Conservation (phyloP, 1,140 invertebrate species). For the Bombus soroeensis region DNA sequence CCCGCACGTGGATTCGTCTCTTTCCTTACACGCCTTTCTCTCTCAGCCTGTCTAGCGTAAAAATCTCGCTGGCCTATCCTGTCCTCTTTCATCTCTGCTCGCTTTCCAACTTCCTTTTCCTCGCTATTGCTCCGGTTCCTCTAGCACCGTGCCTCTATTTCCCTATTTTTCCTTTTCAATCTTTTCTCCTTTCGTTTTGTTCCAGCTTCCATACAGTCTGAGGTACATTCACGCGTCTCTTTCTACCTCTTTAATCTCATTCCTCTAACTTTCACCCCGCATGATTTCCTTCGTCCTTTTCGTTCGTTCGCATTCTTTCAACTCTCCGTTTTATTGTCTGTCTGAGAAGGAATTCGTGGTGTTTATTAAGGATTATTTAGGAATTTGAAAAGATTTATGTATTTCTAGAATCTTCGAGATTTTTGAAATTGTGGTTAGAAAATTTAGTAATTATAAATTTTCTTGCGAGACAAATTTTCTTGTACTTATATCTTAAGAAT, state of each 20-base stretch:
- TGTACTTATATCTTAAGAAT: not conserved
- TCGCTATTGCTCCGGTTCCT: not conserved
- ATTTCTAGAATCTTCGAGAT: too few relatives aligned
- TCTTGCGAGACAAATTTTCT: not conserved
- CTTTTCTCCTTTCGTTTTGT: not conserved
- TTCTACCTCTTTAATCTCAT: not conserved
- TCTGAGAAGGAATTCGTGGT: not conserved
- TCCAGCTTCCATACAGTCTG: not conserved
- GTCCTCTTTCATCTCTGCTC: not conserved
- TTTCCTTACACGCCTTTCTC: conserved; percentile 1
- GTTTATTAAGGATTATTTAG: not conserved
- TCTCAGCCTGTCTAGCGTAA: not conserved
- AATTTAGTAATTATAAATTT: too few relatives aligned
- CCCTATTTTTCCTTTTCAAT: not conserved
- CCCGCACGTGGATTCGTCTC: conserved; percentile 75
- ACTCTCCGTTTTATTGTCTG: not conserved
- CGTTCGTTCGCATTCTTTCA: not conserved
- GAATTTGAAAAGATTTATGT: too few relatives aligned
- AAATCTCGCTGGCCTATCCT: not conserved
- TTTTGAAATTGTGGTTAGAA: too few relatives aligned
- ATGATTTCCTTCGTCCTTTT: too few relatives aligned
- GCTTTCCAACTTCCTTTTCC: not conserved
- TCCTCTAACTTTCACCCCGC: not conserved
- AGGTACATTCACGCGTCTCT: not conserved
- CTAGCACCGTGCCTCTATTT: not conserved